A percentile compares a stretch with the other conserved stretches of the same genome.
phyloP scores from a whole-genome alignment of 2,113 vertebrate genomes.

The Scatophagus argus region DNA sequence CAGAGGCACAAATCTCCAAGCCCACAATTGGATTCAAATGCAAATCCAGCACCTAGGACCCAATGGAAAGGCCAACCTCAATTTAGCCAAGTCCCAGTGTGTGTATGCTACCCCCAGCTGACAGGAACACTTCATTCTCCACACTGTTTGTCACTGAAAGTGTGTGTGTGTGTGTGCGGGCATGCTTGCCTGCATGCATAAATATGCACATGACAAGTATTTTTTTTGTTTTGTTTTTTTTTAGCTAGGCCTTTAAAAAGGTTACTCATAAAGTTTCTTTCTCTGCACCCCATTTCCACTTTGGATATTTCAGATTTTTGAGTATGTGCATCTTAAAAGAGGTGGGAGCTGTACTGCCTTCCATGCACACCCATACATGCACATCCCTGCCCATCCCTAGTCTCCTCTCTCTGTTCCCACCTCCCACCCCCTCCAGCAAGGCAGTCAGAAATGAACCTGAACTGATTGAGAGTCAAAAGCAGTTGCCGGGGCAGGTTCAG shows the following conservation, averaged over 20 bases:
- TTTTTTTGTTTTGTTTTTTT: too few species aligned
- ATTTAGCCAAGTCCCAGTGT: constrained; percentile 75
- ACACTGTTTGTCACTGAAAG: constrained; percentile 36
- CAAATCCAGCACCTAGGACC: constrained; percentile 74
- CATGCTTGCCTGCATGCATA: neutral
- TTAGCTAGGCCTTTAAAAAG: neutral
- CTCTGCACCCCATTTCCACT: neutral
- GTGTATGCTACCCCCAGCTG: constrained; percentile 63
- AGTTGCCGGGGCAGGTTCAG: constrained; percentile 80
- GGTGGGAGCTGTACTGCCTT: constrained; percentile 12
- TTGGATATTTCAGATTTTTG: neutral
- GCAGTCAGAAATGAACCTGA: constrained; percentile 78
- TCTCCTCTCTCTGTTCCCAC: constrained; percentile 46
- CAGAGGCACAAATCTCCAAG: constrained; percentile 79
- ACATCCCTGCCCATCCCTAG: constrained; percentile 56
- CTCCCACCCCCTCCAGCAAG: constrained; percentile 45
- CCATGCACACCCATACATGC: constrained; percentile 23
- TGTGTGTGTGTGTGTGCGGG: constrained; percentile 18
- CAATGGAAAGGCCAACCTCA: constrained; percentile 76
- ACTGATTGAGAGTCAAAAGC: constrained; percentile 83
- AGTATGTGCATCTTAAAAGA: constrained; percentile 3
- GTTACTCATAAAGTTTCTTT: neutral
- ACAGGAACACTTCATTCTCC: constrained; percentile 71
- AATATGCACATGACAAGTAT: constrained; percentile 50
- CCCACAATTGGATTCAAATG: constrained; percentile 85